Evolutionary conservation across 1,140 invertebrate species (phyloP).

Genomic region (Anagrus nilaparvatae): DNA sequence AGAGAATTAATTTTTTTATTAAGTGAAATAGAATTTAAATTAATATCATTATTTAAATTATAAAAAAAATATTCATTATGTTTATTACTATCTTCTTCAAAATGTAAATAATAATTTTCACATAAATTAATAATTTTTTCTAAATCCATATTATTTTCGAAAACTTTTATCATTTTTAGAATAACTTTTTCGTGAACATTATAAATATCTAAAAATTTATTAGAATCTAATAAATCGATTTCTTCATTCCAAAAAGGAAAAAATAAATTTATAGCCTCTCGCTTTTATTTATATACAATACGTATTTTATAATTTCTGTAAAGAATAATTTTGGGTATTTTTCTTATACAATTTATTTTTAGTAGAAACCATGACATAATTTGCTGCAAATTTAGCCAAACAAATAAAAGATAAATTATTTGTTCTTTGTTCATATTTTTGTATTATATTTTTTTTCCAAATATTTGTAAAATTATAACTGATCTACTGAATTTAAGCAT

Average conservation of each 20-base stretch:
- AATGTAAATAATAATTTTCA: constrained; percentile 2
- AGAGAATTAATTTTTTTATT: too few species aligned
- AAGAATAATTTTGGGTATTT: constrained; percentile 23
- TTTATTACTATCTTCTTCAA: not conserved
- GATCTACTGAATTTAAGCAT: constrained; percentile 18
- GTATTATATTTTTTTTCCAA: too few species aligned
- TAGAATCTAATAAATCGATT: constrained; percentile 20
- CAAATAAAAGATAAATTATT: too few species aligned
- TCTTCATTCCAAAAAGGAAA: constrained; percentile 29
- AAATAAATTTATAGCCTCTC: constrained; percentile 28
- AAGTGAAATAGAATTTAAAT: too few species aligned
- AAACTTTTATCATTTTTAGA: constrained; percentile 4
- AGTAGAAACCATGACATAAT: constrained; percentile 20
- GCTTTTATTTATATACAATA: constrained; percentile 16
- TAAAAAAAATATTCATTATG: too few species aligned
- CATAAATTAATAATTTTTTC: constrained; percentile 8
- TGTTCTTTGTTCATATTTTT: too few species aligned
- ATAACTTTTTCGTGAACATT: constrained; percentile 10
- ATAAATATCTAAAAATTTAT: constrained; percentile 23
- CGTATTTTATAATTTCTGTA: constrained; percentile 30
- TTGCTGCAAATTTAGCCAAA: constrained; percentile 23
- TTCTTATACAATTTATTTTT: constrained; percentile 17
- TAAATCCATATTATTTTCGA: constrained; percentile 8
- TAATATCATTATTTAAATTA: too few species aligned
- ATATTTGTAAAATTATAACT: too few species aligned